Evolutionary conservation across 2,888 invertebrate species (phyloP), one percentile per base, ranked within the genome.

Genomic region (Hydriomena furcata): DNA sequence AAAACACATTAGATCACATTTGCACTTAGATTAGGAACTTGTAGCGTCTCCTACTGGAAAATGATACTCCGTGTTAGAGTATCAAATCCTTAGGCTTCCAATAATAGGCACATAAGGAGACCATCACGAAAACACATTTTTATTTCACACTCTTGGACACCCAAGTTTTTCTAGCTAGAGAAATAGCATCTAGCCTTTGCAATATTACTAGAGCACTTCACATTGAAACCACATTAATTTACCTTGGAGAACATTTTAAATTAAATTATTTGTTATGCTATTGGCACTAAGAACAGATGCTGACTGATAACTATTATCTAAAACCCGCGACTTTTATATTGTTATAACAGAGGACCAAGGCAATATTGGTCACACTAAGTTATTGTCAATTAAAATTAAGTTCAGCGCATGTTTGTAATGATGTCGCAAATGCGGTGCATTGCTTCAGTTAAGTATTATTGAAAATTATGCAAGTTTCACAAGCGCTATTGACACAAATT

Each of bases 281-380:
- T 68, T 72, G 61, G 61, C 54, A 44, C 75, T 68, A 73, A 71
- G 55, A 63, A 59, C 68, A 69, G 59, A 56, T 60, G 62, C 63
- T 58, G 65, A 89, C 81, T 89, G 88, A 87, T 87, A 78, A 68
- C 58, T 66, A 66, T 64, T 66, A 52, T 58, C 61, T 66, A 70
- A 69, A 71, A 71, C 60, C 73, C 62, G 66, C 73, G 70, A 72
- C 83, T 86, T 89, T 84, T 88, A 89, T 89, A 89, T 81, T 70
- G 66, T 70, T 71, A 75, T 70, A 71, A 79, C 79, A 71, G 57
- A 71, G 78, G 66, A 66, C 74, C 87, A 88, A 87, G 85, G 86
- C 79, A 74, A 87, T 76, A 73, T 74, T 68, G 83, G 81, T 87
- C 86, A 85, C 87, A 74, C 82, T 76, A 76, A 78, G 65, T 69